Conservation (phyloP, 37 sponge, comb jelly and placozoan genomes). For the Haliclona indistincta region DNA sequence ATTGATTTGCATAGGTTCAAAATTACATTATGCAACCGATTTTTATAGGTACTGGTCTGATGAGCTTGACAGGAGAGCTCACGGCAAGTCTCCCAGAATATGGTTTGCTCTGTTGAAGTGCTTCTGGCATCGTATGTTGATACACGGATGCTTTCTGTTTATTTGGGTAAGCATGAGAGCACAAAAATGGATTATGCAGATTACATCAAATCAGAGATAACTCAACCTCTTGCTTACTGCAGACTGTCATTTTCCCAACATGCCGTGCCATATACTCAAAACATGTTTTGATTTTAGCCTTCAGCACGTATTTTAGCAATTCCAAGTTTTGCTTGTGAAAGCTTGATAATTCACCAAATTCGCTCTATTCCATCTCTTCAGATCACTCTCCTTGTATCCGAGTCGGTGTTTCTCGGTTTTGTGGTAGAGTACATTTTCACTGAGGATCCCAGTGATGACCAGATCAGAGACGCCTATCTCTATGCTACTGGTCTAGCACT, state of each 20-base stretch:
- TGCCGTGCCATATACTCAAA: too few relatives aligned
- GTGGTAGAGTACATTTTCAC: conserved; percentile 58
- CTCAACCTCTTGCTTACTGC: neutral
- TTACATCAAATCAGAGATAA: neutral
- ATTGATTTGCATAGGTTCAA: too few relatives aligned
- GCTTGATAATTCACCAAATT: too few relatives aligned
- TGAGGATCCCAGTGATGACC: conserved; percentile 20
- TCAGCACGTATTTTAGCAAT: too few relatives aligned
- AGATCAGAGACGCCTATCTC: conserved; percentile 63
- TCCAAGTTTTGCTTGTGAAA: too few relatives aligned
- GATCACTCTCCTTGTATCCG: conserved; percentile 37
- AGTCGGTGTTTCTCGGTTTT: conserved; percentile 48
- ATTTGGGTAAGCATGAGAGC: conserved; percentile 19
- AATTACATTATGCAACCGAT: too few relatives aligned
- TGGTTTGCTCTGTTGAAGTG: conserved; percentile 41
- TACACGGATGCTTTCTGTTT: conserved; percentile 21
- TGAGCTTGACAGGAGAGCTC: conserved; percentile 34
- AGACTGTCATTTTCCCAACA: too few relatives aligned
- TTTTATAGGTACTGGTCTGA: conserved; percentile 47
- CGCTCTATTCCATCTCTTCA: neutral
- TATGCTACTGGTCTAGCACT: conserved; percentile 45
- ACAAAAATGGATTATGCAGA: neutral
- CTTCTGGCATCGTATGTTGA: conserved; percentile 21
- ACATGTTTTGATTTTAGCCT: too few relatives aligned
- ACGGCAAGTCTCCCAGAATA: conserved; percentile 33